These are phyloP conservation scores for Cyphomyrmex costatus DNA, from an alignment of 1,140 invertebrate genomes.

Conservation along the genomic window DNA sequence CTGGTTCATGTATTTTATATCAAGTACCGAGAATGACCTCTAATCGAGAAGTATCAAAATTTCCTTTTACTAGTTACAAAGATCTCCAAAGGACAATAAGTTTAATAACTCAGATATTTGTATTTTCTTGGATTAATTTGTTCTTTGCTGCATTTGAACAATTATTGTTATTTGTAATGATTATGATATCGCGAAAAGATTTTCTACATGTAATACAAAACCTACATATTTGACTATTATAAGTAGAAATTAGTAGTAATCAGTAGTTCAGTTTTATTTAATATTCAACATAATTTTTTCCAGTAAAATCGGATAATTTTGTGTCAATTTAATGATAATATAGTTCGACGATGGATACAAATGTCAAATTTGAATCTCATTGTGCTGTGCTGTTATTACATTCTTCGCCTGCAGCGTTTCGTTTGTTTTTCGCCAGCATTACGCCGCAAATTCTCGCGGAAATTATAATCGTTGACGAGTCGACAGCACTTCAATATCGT, in stretches of 20 bases:
- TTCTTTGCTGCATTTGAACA: neutral
- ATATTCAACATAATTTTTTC: neutral
- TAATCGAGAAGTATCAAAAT: neutral
- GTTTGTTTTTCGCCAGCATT: slow-evolving; percentile 21
- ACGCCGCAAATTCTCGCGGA: neutral
- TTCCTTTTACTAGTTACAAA: neutral
- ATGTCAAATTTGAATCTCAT: slow-evolving; percentile 3
- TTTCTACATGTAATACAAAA: neutral
- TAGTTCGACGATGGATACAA: neutral
- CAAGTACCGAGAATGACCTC: neutral
- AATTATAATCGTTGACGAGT: slow-evolving; percentile 33
- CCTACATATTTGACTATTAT: too few species aligned
- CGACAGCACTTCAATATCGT: slow-evolving; percentile 29
- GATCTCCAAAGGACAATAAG: neutral
- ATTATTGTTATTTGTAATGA: neutral
- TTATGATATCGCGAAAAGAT: neutral
- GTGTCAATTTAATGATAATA: neutral
- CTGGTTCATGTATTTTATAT: neutral
- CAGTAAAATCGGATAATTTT: neutral
- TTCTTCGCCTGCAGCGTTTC: neutral
- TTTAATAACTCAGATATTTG: neutral
- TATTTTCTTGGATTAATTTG: neutral
- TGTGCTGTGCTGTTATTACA: neutral
- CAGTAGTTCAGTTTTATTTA: neutral
- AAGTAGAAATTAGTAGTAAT: too few species aligned